Evolutionary conservation across 2,113 vertebrate species (phyloP), one percentile per base, ranked within the genome.

Genomic region (Notiomystis cincta): DNA sequence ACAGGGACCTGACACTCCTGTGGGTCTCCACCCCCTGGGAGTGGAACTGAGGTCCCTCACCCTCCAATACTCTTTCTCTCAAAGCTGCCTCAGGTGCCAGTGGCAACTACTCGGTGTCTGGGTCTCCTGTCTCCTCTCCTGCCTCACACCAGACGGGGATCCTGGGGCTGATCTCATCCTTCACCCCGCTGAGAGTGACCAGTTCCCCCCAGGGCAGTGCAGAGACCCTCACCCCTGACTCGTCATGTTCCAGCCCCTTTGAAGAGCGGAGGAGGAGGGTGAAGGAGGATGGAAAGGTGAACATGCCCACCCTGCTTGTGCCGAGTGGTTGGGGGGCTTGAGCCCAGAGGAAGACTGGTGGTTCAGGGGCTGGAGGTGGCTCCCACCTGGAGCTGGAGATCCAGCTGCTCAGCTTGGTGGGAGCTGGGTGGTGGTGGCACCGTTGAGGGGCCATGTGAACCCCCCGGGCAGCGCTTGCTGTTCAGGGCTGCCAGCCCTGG

Each of bases 271-370:
- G 73, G 73, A 87, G 33, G 89, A 96, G 94, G 47, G 73, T 75
- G 92, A 97, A 91, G 78, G 97, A 97, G 40, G 97, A 96, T 0
- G 92, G 96, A 69, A 97, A 95, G 97, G 97, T 97, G 91, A 96
- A 28, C 1, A 18, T 5, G 2, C 28, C 25, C 3, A 2, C 30
- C 5, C 51, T 35, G 56, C 19, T 30, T 4, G 15, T 7, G 2
- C 28, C 4, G 3, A 42, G 66, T 1, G 2, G 3, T 3, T 7
- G 11, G 15, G 54, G 47, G 64, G 9, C 27, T 35, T 61, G 47
- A 48, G 38, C 12, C 13, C 0, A 0, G 22, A 47, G 25, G 24
- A 13, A 23, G 7, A 27, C 35, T 35, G 56, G 51, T 37, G 70
- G 33, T 33, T 50, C 18, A 1, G 7, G 70, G 61, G 44, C 11